A percentile compares a stretch with the other conserved stretches of the same genome.
These are phyloP conservation scores for Chaenodraco wilsoni DNA, from an alignment of 2,797 vertebrate genomes.

Conservation along the genomic window DNA sequence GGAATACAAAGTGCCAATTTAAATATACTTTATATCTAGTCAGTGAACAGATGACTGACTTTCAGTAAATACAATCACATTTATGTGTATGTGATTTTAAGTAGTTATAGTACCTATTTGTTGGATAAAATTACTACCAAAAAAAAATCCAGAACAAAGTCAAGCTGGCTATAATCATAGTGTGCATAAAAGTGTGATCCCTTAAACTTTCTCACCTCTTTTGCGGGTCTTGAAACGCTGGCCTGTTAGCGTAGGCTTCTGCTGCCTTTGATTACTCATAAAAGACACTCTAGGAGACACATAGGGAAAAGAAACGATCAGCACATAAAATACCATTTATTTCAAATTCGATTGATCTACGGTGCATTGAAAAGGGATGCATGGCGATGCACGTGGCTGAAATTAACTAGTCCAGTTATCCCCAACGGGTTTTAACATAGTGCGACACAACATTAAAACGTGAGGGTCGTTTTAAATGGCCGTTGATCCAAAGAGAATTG, in stretches of 20 bases:
- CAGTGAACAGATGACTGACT: background rate
- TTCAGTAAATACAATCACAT: background rate
- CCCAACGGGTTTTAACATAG: background rate
- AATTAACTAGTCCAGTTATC: background rate
- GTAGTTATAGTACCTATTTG: no score
- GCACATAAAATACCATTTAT: background rate
- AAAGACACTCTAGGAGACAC: constrained; percentile 89
- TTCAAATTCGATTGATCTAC: background rate
- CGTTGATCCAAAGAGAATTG: background rate
- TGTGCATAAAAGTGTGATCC: no score
- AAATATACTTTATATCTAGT: background rate
- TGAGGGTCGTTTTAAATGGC: background rate
- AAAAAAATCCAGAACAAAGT: background rate
- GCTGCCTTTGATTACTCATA: constrained; percentile 99
- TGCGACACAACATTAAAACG: background rate
- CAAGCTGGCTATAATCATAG: background rate
- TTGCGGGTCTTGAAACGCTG: constrained; percentile 99
- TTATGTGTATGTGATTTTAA: background rate
- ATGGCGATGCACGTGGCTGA: background rate
- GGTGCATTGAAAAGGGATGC: no score
- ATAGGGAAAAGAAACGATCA: background rate
- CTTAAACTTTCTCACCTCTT: constrained; percentile 85
- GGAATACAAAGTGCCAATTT: background rate
- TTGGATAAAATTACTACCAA: background rate
- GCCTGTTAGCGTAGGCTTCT: constrained; percentile 98